Evolutionary conservation across 2,888 invertebrate genomes (phyloP), one percentile per base, ranked within the genome.

Genomic region (Eupithecia subfuscata): DNA sequence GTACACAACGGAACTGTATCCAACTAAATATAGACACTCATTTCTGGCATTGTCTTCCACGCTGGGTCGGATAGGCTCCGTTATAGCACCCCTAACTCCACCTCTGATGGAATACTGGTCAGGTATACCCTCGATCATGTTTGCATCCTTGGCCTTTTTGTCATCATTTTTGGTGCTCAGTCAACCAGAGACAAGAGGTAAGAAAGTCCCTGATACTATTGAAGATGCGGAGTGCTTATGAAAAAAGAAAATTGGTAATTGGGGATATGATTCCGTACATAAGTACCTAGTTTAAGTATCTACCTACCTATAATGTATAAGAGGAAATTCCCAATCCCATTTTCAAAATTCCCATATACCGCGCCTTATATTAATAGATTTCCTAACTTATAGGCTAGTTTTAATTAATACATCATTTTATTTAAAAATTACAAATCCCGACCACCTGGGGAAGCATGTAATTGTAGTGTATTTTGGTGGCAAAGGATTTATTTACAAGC

Each of bases 1-100:
- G 73, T 96, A 95, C 84, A 96, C 97, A 3, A 95, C 97, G n/a
- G 97, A 97, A 87, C 89, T 97, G 82, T 97, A 97, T 85, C 97
- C 97, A 0, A 97, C 97, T 6, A 95, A 95, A 80, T 92, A 96
- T 40, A 95, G 97, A 3, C 97, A 97, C 84, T 96, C 96, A 45
- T 94, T 97, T 79, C 91, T 97, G 74, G 96, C 96, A 0, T 95
- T 96, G 74, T 97, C 97, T 81, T 97, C 97, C 6, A 97, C 97
- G 96, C 92, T 96, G 82, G 97, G 97, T 22, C 95, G 97, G 11
- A 93, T 97, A 73, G 97, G 97, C 0, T 96, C 97, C 0, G 96
- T 97, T 84, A 84, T 97, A 71, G 96, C 97, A 0, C 97, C 97
- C 0, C 95, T 97, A 83, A 96, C 97, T 5, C 96, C 96, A 22